Conservation (phyloP, 2,113 vertebrate species). For the Plecotus auritus region DNA sequence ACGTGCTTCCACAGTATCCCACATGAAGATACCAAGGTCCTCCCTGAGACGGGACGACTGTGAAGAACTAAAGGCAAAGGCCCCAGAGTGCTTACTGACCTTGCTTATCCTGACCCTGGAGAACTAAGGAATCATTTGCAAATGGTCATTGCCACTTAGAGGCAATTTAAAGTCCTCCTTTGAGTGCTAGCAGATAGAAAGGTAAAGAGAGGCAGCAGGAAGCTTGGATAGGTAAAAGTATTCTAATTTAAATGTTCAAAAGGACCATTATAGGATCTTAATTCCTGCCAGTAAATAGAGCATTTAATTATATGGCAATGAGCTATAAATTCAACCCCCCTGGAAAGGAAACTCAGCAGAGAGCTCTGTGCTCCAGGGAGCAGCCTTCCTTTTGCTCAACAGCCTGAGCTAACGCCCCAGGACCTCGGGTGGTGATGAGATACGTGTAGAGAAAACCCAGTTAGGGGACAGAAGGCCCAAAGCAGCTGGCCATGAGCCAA, state of each 20-base stretch:
- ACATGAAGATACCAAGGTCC: neutral
- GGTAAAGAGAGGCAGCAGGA: neutral
- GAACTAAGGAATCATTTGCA: neutral
- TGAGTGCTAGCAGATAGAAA: neutral
- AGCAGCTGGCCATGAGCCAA: neutral
- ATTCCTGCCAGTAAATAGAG: conserved; percentile 36
- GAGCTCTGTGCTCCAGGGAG: neutral
- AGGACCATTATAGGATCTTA: neutral
- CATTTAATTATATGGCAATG: neutral
- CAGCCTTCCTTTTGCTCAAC: neutral
- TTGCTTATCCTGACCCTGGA: neutral
- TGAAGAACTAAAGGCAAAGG: neutral
- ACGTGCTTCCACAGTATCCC: neutral
- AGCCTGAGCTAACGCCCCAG: neutral
- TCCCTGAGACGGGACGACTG: neutral
- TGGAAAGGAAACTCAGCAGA: neutral
- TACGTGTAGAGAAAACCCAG: neutral
- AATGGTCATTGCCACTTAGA: neutral
- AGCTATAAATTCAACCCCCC: neutral
- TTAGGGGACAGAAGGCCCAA: neutral
- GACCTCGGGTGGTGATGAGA: neutral
- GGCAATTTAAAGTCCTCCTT: neutral
- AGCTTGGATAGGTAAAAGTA: neutral
- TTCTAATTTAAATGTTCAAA: conserved; percentile 29
- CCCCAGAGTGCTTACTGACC: neutral